Evolutionary conservation across 2,113 vertebrate species (phyloP).

Genomic region (Zonotrichia leucophrys): DNA sequence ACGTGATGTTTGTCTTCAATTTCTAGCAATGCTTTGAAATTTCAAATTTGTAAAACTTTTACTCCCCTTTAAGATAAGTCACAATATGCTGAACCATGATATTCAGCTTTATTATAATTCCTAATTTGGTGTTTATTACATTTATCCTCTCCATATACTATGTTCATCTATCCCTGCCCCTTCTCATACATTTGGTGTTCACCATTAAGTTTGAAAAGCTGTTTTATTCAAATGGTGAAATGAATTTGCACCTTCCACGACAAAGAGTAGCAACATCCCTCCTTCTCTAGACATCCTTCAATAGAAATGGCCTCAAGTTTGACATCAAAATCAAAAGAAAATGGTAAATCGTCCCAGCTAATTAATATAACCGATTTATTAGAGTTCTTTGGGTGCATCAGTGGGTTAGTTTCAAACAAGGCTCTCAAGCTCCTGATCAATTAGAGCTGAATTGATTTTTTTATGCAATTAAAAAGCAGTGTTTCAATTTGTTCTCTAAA

Average conservation of each 20-base stretch:
- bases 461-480: not conserved
- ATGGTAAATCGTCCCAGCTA: not conserved
- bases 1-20: not conserved
- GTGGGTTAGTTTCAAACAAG: not conserved
- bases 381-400: not conserved
- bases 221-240: not conserved
- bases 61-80: not conserved
- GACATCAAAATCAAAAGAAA: not conserved
- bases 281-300: not conserved
- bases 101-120: not conserved
- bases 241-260: not conserved
- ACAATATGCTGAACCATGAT: not conserved
- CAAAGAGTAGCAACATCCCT: not conserved
- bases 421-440: not conserved
- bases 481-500: not conserved
- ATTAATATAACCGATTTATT: not conserved
- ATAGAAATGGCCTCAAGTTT: not conserved
- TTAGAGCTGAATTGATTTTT: not conserved
- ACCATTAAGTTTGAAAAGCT: not conserved
- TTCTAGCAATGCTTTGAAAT: not conserved
- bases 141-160: not conserved
- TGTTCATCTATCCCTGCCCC: not conserved
- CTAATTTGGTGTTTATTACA: not conserved
- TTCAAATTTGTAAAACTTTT: not conserved
- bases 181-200: not conserved